Base-by-base conservation (phyloP, 1,140 invertebrate species). In the Ceratosolen solmsi region DNA sequence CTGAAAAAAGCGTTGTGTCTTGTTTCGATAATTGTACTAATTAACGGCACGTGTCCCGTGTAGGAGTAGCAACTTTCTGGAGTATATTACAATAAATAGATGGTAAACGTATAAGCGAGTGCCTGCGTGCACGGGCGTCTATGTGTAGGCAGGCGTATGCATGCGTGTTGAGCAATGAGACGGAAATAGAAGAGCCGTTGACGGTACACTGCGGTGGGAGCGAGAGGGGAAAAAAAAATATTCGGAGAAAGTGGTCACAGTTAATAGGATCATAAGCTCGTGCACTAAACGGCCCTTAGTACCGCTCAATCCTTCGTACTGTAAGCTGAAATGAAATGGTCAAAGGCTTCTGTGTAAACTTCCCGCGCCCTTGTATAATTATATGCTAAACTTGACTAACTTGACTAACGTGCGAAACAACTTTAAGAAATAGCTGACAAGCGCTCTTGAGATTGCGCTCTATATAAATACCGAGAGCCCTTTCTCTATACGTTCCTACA, bases 11-110 rank as follows among this genome's bases (percentile, higher is more conserved):
- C 58, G 49, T 68, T 56, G 72, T 38, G 60, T 60, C 72, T 75
- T 70, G 79, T 75, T 81, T 85, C 83, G 84, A 87, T 90, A 91
- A 91, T 90, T 90, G 90, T 87, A 88, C 87, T 91, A 91, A 91
- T 90, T 89, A 89, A 86, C 85, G 88, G 87, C 90, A 91, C 89
- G 90, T 90, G 90, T 88, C 58, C 22, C 33, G 8, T 41, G 4
- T 15, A 41, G n/a, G 15, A 1, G 38, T 7, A 36, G n/a, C n/a
- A 0, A 0, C 22, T 49, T 41, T 27, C 13, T n/a, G n/a, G 41
- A 41, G n/a, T n/a, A 41, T 9, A 63, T 46, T 79, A 74, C 58
- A 54, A 58, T 80, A 84, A 81, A 82, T 82, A 85, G 84, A 78
- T 80, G 80, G 83, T 30, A 27, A 58, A 74, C 56, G 83, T 78